Base-by-base conservation (phyloP, 1,140 invertebrate genomes). In the Adelges cooleyi region DNA sequence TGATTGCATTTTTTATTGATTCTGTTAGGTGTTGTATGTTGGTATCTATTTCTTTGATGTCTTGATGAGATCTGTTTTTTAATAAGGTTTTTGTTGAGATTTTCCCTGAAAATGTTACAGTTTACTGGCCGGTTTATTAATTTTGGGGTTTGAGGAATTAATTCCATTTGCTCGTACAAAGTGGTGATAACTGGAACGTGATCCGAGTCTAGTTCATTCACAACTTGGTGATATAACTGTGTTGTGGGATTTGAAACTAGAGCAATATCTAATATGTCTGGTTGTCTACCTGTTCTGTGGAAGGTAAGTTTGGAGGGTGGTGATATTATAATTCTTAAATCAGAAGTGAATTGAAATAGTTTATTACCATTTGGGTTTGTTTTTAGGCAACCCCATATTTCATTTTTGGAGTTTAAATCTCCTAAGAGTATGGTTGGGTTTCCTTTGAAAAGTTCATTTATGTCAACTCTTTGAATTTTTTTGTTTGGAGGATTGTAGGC, bases 391-490 rank as follows among this genome's bases (percentile, higher is more conserved):
- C 49, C 38, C 33, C 65, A 53, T 9, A 0, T 40, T 13, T n/a
- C 2, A 23, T 66, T 17, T n/a, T 66, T 54, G 20, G 42, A 66
- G 18, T 66, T 66, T 0, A 66, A 29, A 11, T 66, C 65, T 3
- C 65, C 49, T 50, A 38, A 13, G n/a, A 52, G 25, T 29, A 52
- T 36, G n/a, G 18, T 52, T 11, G 49, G 65, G 10, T 9, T 20
- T 9, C 40, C 18, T 2, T 18, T 27, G 13, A 40, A 40, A n/a
- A 66, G 17, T 6, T 33, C 3, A 17, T 18, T 0, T 13, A 51
- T 5, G 27, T 38, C 17, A 36, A 17, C 44, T 29, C 22, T 27
- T 27, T 38, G 46, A 18, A 52, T 50, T 52, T n/a, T 66, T 13
- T 66, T 50, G 23, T 66, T 50, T 2, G 65, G 65, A 17, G 23